Evolutionary conservation across 2,113 vertebrate genomes (phyloP).

Genomic region (Cynopterus brachyotis): DNA sequence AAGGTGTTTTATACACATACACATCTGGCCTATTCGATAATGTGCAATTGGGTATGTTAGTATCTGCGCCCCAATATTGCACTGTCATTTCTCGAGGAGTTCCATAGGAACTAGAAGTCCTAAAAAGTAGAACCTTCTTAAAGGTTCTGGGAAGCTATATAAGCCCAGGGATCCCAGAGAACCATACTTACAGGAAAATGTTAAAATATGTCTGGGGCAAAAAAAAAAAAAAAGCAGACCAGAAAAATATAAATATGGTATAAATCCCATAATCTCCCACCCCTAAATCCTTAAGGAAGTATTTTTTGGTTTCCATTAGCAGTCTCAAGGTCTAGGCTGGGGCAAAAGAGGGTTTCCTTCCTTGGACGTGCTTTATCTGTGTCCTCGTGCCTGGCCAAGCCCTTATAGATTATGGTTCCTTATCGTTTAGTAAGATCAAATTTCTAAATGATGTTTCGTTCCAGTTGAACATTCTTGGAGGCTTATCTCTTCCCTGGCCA

Average conservation of each 20-base stretch:
- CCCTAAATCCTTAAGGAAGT: constrained; percentile 48
- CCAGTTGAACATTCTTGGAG: constrained; percentile 78
- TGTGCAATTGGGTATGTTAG: constrained; percentile 53
- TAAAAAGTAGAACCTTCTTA: constrained; percentile 19
- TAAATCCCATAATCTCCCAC: constrained; percentile 34
- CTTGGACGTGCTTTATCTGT: constrained; percentile 70
- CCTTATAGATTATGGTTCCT: constrained; percentile 70
- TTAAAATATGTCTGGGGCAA: constrained; percentile 9
- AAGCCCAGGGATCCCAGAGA: constrained; percentile 33
- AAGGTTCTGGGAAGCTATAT: background rate
- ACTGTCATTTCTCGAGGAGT: constrained; percentile 31
- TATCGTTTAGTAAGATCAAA: constrained; percentile 75
- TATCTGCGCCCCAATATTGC: constrained; percentile 50
- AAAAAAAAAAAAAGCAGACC: background rate
- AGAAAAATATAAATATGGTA: constrained; percentile 45
- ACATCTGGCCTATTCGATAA: constrained; percentile 37
- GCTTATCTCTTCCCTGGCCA: constrained; percentile 79
- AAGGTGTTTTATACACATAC: constrained; percentile 65
- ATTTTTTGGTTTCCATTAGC: constrained; percentile 55
- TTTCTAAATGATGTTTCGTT: constrained; percentile 79
- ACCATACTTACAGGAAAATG: constrained; percentile 36
- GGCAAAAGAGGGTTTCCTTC: constrained; percentile 59
- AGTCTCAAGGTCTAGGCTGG: constrained; percentile 52
- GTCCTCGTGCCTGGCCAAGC: constrained; percentile 75
- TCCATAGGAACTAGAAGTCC: constrained; percentile 47